Conservation (phyloP, 1,140 invertebrate species). For the Pectinophora gossypiella region DNA sequence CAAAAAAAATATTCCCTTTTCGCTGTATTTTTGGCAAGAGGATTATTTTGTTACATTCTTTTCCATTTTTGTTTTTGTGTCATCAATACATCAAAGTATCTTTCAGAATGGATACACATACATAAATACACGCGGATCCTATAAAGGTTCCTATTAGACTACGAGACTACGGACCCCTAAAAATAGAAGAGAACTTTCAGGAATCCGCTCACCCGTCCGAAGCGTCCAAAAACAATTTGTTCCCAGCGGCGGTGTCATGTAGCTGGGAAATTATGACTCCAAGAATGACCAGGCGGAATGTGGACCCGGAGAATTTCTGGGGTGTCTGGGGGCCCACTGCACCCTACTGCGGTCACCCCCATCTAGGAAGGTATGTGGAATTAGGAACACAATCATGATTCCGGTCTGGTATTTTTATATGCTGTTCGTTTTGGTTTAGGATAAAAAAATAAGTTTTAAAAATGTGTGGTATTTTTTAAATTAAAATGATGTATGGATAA, state of each 20-base stretch:
- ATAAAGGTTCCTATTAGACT: background rate
- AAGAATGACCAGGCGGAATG: conserved; percentile 2
- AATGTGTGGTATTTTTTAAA: no score
- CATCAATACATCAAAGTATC: no score
- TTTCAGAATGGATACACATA: background rate
- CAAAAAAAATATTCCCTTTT: no score
- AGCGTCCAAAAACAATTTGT: background rate
- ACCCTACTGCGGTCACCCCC: background rate
- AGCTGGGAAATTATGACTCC: conserved; percentile 1
- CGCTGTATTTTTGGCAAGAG: no score
- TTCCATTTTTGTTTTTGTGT: no score
- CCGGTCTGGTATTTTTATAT: no score
- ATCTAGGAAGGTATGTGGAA: background rate
- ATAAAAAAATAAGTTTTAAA: no score
- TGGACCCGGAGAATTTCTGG: background rate
- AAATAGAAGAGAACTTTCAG: background rate
- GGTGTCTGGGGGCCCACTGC: background rate
- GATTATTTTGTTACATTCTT: no score
- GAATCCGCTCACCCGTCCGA: no score
- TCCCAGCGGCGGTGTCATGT: background rate
- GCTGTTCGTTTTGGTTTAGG: no score
- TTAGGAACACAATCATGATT: background rate
- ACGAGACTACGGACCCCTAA: no score
- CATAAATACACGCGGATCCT: background rate
- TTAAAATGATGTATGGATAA: no score